Percentiles rank a stretch among this genome's conserved stretches.
phyloP scores from a whole-genome alignment of 2,888 invertebrate species.

The Drosophila ochracea region DNA sequence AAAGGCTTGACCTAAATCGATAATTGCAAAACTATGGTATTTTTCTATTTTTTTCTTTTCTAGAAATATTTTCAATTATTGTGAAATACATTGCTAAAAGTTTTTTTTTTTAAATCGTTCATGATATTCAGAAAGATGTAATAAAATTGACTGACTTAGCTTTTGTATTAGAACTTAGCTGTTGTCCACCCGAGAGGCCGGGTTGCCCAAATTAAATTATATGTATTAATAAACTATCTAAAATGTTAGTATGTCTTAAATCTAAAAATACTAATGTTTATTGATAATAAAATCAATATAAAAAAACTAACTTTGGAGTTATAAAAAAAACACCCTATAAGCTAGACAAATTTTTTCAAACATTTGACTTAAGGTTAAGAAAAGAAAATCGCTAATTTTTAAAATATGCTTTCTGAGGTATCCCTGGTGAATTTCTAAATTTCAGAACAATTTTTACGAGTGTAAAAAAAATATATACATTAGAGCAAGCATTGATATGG shows the following conservation, averaged over 20 bases:
- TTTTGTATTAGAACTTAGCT: not conserved
- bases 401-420: not conserved
- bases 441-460: not conserved
- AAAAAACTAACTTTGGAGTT: not conserved
- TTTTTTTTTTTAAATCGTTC: too few relatives aligned
- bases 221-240: not conserved
- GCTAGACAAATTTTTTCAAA: not conserved
- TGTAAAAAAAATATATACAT: not conserved
- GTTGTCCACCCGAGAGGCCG: too few relatives aligned
- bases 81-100: too few relatives aligned
- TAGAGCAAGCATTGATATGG: constrained; percentile 27
- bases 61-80: too few relatives aligned
- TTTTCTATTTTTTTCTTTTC: too few relatives aligned
- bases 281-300: not conserved
- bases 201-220: not conserved
- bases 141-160: too few relatives aligned
- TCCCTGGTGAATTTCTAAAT: not conserved
- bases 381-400: not conserved
- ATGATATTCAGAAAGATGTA: too few relatives aligned
- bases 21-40: too few relatives aligned
- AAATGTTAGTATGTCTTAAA: not conserved
- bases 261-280: not conserved
- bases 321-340: not conserved
- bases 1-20: too few relatives aligned
- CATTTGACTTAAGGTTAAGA: not conserved